Percentiles rank a stretch among this genome's conserved stretches.
phyloP scores from a whole-genome alignment of 2,797 vertebrate species.

The Eospalax fontanierii region DNA sequence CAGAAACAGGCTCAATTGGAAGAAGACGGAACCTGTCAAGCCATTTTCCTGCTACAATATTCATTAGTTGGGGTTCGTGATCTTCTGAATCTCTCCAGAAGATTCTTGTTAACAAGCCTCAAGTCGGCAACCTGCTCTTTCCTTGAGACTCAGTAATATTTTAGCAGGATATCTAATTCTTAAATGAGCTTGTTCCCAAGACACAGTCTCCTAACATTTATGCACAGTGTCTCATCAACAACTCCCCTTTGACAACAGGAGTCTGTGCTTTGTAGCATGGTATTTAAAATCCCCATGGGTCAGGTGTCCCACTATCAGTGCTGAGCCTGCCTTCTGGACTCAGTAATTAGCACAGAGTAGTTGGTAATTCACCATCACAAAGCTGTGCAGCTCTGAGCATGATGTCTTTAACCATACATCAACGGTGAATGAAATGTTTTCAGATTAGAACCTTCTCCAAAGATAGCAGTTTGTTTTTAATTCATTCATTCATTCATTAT shows the following conservation, averaged over 20 bases:
- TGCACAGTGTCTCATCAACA: not conserved
- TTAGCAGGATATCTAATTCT: slow-evolving; percentile 61
- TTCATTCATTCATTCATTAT: too few species aligned
- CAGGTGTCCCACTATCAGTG: not conserved
- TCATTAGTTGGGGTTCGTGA: slow-evolving; percentile 76
- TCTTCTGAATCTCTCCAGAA: slow-evolving; percentile 73
- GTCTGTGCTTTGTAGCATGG: not conserved
- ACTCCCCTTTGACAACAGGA: not conserved
- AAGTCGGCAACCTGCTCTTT: slow-evolving; percentile 64
- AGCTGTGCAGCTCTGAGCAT: not conserved
- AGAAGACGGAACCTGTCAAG: slow-evolving; percentile 81
- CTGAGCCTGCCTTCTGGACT: not conserved
- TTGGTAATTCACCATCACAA: not conserved
- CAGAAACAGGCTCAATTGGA: slow-evolving; percentile 74
- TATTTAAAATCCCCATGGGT: not conserved
- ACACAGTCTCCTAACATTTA: slow-evolving; percentile 37
- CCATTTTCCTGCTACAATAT: slow-evolving; percentile 81
- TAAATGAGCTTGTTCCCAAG: slow-evolving; percentile 57
- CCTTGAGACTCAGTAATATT: not conserved
- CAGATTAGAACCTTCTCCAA: not conserved
- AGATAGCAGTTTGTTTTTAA: too few species aligned
- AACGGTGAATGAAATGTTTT: not conserved
- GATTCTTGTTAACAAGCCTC: slow-evolving; percentile 76
- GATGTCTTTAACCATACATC: not conserved
- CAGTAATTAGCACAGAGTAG: not conserved